Evolutionary conservation across 1,140 invertebrate species (phyloP).

Genomic region (Drosophila quadrilineata): DNA sequence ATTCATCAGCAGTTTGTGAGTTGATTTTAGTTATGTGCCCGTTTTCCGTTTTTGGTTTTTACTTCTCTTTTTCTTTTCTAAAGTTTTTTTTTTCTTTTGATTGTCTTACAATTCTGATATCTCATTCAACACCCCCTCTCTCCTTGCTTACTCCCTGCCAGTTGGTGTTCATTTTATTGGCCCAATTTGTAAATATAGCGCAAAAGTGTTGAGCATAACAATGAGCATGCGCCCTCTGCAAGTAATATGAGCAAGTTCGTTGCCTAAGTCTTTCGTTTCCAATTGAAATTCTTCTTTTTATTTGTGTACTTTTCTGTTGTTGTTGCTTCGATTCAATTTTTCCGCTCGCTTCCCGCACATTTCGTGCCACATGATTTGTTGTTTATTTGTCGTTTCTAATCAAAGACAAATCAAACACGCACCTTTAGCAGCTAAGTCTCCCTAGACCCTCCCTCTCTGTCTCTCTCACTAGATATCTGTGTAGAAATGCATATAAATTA

Average conservation of each 20-base stretch:
- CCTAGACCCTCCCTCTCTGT: too few species aligned
- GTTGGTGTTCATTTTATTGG: constrained; percentile 78
- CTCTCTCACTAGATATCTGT: too few species aligned
- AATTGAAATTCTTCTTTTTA: constrained; percentile 17
- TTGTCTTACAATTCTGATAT: constrained; percentile 65
- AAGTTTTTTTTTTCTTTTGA: constrained; percentile 67
- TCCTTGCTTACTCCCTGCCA: too few species aligned
- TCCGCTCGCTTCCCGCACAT: constrained; percentile 5
- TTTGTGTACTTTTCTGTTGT: too few species aligned
- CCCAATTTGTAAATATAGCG: constrained; percentile 79
- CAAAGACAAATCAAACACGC: constrained; percentile 73
- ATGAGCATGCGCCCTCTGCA: constrained; percentile 55
- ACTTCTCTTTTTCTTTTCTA: too few species aligned
- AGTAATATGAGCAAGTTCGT: constrained; percentile 62
- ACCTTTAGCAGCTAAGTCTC: constrained; percentile 65
- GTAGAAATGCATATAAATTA: constrained; percentile 75
- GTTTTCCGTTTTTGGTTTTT: constrained; percentile 47
- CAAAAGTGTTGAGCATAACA: constrained; percentile 75
- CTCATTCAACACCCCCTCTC: constrained; percentile 3
- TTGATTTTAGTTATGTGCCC: constrained; percentile 52
- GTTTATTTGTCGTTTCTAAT: constrained; percentile 75
- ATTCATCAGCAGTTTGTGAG: constrained; percentile 68
- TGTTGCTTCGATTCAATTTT: constrained; percentile 13
- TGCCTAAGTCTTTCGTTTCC: constrained; percentile 63
- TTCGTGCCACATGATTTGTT: constrained; percentile 77